Base-by-base conservation (phyloP, 2,113 vertebrate genomes). In the Gymnarchus niloticus region DNA sequence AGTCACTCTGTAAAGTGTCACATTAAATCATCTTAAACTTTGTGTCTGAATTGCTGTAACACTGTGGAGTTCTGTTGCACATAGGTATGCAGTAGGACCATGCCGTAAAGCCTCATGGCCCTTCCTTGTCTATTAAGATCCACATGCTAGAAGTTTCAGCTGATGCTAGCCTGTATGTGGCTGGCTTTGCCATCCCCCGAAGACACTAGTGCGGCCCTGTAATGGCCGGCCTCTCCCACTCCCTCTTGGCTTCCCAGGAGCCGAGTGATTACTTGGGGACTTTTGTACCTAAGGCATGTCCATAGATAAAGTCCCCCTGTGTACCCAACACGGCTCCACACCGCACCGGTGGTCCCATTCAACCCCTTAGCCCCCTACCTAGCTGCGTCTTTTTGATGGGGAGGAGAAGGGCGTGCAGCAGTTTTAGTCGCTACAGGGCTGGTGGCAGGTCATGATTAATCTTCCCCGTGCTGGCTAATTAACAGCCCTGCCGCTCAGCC, bases 371-470 rank as follows among this genome's bases (percentile, higher is more conserved):
- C 48, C 37, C 56, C 81, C 69, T 8, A 19, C 23, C 59, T 17
- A 21, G 10, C 2, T 1, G 25, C 52, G 23, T 21, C 51, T 33
- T 9, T 10, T 33, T 57, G 65, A 56, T 10, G 6, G 54, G 84
- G 51, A 21, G 10, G 83, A 19, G 10, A 19, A 33, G n/a, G 25
- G n/a, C 52, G 41, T 33, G 8, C 17, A 52, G 37, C 8, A 37
- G 51, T 46, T 37, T 33, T 57, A 28, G 25, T 14, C 56, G 21
- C 51, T 46, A 48, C 73, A 17, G 33, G 8, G 17, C 73, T 10
- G 28, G 49, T 57, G 84, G 52, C 84, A 85, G 84, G 51, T 52
- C 73, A 52, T 85, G 73, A 85, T 85, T 56, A 85, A 85, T 85
- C 52, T 85, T 51, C 37, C n/a, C 51, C 21, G 21, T 28, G 14